Conservation (phyloP, 2,113 vertebrate genomes). For the Hemiscyllium ocellatum region DNA sequence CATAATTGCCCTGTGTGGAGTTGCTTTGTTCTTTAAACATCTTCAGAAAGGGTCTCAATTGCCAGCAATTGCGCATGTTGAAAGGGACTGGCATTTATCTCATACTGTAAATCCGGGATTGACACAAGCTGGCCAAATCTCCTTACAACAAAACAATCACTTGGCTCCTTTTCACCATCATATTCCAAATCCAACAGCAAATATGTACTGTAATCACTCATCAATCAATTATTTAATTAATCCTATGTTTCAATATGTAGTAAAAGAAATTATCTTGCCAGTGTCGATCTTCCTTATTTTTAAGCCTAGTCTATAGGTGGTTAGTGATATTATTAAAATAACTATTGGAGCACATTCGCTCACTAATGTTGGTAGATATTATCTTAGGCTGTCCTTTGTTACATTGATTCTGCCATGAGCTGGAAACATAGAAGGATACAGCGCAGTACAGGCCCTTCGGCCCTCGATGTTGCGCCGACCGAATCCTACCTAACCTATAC, state of each 20-base stretch:
- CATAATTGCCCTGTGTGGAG: not conserved
- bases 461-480: too few species aligned
- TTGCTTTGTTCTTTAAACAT: not conserved
- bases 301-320: not conserved
- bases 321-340: not conserved
- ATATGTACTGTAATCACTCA: not conserved
- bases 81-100: slow-evolving; percentile 60
- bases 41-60: not conserved
- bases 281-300: not conserved
- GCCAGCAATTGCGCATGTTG: slow-evolving; percentile 46
- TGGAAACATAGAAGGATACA: too few species aligned
- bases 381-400: slow-evolving; percentile 22
- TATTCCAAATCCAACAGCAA: not conserved
- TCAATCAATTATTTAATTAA: not conserved
- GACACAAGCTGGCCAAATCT: slow-evolving; percentile 73
- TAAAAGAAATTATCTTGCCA: not conserved
- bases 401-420: not conserved
- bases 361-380: not conserved
- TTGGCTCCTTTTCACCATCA: slow-evolving; percentile 38
- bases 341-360: slow-evolving; percentile 7
- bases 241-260: not conserved
- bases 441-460: too few species aligned
- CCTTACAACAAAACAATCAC: slow-evolving; percentile 66
- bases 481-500: too few species aligned
- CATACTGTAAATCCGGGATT: slow-evolving; percentile 71